Base-by-base conservation (phyloP, 2,888 invertebrate genomes). In the Macrosoma leucophasiata region DNA sequence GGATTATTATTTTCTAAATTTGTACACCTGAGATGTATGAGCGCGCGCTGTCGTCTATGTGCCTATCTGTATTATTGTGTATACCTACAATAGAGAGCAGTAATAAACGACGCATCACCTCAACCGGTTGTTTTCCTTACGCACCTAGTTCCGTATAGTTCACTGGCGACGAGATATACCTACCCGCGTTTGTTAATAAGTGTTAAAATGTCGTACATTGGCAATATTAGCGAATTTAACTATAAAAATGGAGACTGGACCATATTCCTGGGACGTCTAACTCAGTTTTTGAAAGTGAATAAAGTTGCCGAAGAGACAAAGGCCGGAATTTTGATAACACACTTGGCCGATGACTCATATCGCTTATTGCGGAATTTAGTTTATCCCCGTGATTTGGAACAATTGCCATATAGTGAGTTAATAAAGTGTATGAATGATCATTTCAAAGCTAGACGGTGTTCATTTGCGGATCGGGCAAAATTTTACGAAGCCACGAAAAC, bases 401-500 rank as follows among this genome's bases (percentile, higher is more conserved):
- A 23, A 4, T 23, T 27, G 8, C 11, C 4, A 3, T 45, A 19
- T 19, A 14, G 14, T 1, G 25, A 29, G 24, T 13, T 37, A 21
- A 26, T 43, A 0, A 4, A 24, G 1, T 19, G 19, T 20, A 25
- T 46, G 17, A 25, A 42, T 5, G 13, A 20, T 4, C 46, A 48
- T 36, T 47, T 51, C 27, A 39, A 27, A n/a, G 38, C 44, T 11
- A 46, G 39, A 23, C 19, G 37, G 21, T 42, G 39, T 5, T 36
- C 46, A 2, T 51, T 41, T 29, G 44, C 37, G 3, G 46, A 52
- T n/a, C 33, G 36, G 14, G 39, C 38, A 7, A 46, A 39, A 9
- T 50, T 52, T 15, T 48, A 48, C 30, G 44, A 35, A 17, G 47
- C 50, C 6, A 39, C 10, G 4, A 35, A 33, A 19, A 14, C 14